A percentile compares a stretch with the other conserved stretches of the same genome.
Evolutionary conservation across 1,140 invertebrate genomes (phyloP).

Genomic region (Ceratina japonica): DNA sequence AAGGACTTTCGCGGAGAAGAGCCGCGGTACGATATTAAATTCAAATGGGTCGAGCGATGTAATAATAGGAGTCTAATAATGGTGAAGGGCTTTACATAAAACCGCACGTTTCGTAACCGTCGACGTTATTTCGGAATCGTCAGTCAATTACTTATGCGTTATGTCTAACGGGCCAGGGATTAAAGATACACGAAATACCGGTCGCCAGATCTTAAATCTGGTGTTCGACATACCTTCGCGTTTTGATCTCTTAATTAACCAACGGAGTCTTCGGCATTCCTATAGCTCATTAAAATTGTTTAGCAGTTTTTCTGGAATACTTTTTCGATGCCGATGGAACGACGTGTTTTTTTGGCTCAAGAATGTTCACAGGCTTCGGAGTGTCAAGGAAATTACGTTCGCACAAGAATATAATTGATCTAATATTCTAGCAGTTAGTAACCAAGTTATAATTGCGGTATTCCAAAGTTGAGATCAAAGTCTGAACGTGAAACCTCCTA

Average conservation of each 20-base stretch:
- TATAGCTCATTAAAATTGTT: not conserved
- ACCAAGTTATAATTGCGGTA: constrained; percentile 21
- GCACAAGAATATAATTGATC: not conserved
- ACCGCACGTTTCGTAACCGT: constrained; percentile 1
- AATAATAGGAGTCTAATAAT: constrained; percentile 28
- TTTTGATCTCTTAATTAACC: not conserved
- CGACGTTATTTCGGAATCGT: constrained; percentile 4
- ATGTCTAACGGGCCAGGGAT: not conserved
- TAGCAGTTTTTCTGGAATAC: not conserved
- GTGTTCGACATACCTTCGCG: not conserved
- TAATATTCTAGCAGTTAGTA: not conserved
- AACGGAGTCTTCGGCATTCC: constrained; percentile 5
- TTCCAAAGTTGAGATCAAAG: constrained; percentile 4
- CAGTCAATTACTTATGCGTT: constrained; percentile 17
- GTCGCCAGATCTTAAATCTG: not conserved
- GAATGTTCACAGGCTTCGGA: not conserved
- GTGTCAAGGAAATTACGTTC: not conserved
- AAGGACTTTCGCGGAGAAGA: not conserved
- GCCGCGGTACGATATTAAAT: not conserved
- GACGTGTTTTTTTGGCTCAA: no score
- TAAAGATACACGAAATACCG: not conserved
- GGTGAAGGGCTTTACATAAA: not conserved
- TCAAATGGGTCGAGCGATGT: not conserved
- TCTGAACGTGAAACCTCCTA: not conserved
- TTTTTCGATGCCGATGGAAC: not conserved